Evolutionary conservation across 2,797 vertebrate genomes (phyloP), one percentile per base, ranked within the genome.

Genomic region (Perodicticus potto): DNA sequence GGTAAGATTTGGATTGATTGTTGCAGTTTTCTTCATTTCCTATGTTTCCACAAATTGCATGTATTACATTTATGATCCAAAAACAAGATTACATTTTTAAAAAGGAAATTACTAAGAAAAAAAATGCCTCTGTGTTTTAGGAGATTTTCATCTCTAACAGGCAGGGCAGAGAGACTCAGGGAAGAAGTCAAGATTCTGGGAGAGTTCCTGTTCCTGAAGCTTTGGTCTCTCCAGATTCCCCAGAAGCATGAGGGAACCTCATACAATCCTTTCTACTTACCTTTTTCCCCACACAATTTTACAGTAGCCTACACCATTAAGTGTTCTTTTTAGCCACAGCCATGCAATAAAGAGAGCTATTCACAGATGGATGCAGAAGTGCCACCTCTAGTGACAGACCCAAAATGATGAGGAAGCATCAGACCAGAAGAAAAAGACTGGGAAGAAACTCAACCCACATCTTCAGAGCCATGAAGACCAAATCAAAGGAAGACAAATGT

Each of bases 71-170:
- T 89, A 89, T 70, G 88, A 97, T 74, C 80, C 83, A 93, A 93
- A 89, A 94, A 93, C 92, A 91, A 93, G 67, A 53, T 87, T 89
- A 95, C 20, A n/a, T 72, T 94, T 96, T 92, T 85, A 34, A 96
- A 91, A 97, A 82, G 76, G 10, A 95, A 94, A 91, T 59, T 55
- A 55, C 29, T 84, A 77, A 73, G 40, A 23, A n/a, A 53, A 65
- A 23, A 34, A 25, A 69, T 1, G 9, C 17, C 20, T 92, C 53
- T 5, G 5, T 23, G 4, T 89, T 80, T 83, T 61, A 95, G 43
- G 74, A 77, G 10, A 73, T 83, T 94, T 96, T 93, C 16, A 72
- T 72, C 61, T 81, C 57, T 59, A 49, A 63, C 14, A 92, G 93
- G 7, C 65, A 86, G 6, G 45, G 13, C 84, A 49, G 76, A 89